Evolutionary conservation across 2,888 invertebrate genomes (phyloP).

Genomic region (Orgyia antiqua): DNA sequence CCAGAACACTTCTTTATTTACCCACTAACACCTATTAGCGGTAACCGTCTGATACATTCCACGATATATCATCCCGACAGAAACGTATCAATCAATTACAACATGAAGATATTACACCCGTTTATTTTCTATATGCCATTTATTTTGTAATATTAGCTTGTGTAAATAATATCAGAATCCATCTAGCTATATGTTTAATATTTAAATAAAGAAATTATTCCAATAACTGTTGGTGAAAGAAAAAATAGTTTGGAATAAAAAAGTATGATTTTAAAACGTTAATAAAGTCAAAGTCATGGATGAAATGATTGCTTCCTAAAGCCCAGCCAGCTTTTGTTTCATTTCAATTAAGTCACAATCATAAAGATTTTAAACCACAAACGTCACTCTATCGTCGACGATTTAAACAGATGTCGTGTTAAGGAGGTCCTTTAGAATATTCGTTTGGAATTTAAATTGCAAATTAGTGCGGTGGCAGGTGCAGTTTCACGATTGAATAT

Average conservation of each 20-base stretch:
- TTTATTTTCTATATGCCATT: slow-evolving; percentile 38
- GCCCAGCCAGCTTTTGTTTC: slow-evolving; percentile 73
- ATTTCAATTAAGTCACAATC: slow-evolving; percentile 73
- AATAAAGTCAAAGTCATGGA: too few relatives aligned
- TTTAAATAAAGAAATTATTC: too few relatives aligned
- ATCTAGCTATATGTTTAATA: too few relatives aligned
- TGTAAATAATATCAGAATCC: too few relatives aligned
- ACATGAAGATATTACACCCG: slow-evolving; percentile 46
- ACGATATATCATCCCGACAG: slow-evolving; percentile 61
- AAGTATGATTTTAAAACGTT: too few relatives aligned
- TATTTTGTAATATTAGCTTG: too few relatives aligned
- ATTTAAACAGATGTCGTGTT: slow-evolving; percentile 79
- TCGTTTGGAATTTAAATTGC: slow-evolving; percentile 77
- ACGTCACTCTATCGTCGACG: slow-evolving; percentile 72
- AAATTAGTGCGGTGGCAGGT: slow-evolving; percentile 75
- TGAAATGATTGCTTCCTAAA: too few relatives aligned
- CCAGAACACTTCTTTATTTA: slow-evolving; percentile 56
- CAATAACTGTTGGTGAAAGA: too few relatives aligned
- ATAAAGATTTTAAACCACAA: slow-evolving; percentile 64
- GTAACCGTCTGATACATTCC: slow-evolving; percentile 48
- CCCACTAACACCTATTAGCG: slow-evolving; percentile 69
- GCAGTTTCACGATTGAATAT: slow-evolving; percentile 60
- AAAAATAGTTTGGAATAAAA: too few relatives aligned
- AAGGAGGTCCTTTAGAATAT: slow-evolving; percentile 75
- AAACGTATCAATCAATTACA: slow-evolving; percentile 71